These are phyloP conservation scores for Tryphoninae sp. DNA, from an alignment of 2,888 invertebrate genomes.

Conservation along the genomic window DNA sequence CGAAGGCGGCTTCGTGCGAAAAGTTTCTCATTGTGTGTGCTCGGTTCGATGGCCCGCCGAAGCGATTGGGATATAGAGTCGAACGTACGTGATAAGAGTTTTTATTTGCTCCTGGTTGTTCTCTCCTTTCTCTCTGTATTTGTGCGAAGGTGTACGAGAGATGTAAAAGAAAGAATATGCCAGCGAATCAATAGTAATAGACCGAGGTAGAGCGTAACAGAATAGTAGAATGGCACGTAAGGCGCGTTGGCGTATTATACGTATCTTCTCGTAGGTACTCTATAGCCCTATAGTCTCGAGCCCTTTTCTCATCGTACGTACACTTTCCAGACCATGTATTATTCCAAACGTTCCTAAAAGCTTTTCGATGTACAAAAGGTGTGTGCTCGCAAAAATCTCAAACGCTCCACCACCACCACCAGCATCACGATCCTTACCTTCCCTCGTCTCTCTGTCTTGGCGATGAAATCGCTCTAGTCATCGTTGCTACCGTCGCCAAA, in stretches of 20 bases:
- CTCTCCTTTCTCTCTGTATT: constrained; percentile 33
- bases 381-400: constrained; percentile 68
- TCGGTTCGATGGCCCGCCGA: not conserved
- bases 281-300: not conserved
- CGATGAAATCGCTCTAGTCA: constrained; percentile 41
- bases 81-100: constrained; percentile 57
- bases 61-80: constrained; percentile 6
- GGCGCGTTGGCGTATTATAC: constrained; percentile 35
- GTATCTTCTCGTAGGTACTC: not conserved
- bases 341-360: constrained; percentile 76
- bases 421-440: not conserved
- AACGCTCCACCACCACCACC: constrained; percentile 53
- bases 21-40: constrained; percentile 6
- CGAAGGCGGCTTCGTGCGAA: not conserved
- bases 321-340: constrained; percentile 73
- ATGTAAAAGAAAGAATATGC: constrained; percentile 48
- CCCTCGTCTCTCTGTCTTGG: constrained; percentile 8
- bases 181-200: constrained; percentile 28
- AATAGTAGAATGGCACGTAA: constrained; percentile 47
- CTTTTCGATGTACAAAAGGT: constrained; percentile 77
- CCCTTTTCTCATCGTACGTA: no score
- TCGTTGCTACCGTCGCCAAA: constrained; percentile 12
- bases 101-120: constrained; percentile 9
- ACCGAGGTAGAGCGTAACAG: constrained; percentile 28
- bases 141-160: constrained; percentile 24